Evolutionary conservation across 2,888 invertebrate genomes (phyloP).

Genomic region (Eupeodes luniger): DNA sequence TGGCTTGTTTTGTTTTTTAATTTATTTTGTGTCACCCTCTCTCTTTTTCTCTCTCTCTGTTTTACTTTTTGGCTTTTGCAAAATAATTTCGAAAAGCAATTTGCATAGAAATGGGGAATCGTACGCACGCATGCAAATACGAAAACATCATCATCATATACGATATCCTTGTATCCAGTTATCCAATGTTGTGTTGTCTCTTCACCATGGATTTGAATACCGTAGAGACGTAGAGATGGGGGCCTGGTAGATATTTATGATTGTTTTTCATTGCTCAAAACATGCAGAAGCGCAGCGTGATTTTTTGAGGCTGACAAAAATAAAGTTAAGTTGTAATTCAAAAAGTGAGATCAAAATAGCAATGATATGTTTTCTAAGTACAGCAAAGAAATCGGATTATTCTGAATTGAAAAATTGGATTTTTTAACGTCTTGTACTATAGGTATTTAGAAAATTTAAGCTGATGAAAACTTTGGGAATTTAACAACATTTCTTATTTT

Average conservation of each 20-base stretch:
- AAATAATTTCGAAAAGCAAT: constrained; percentile 73
- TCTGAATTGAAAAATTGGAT: neutral
- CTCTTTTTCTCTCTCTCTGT: neutral
- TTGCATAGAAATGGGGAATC: constrained; percentile 72
- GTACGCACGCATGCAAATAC: constrained; percentile 39
- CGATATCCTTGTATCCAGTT: neutral
- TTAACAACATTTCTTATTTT: no score
- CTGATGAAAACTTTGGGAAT: neutral
- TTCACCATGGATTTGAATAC: neutral
- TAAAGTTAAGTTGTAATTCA: constrained; percentile 45
- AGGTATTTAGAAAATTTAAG: neutral
- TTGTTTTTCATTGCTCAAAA: constrained; percentile 8
- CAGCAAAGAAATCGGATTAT: neutral
- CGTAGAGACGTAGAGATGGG: neutral
- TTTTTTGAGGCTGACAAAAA: constrained; percentile 34
- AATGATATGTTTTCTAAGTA: neutral
- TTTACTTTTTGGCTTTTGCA: constrained; percentile 52
- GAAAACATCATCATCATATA: neutral
- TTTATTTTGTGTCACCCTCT: constrained; percentile 12
- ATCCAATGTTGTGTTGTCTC: neutral
- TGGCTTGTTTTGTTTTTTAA: constrained; percentile 17
- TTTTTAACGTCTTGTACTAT: neutral
- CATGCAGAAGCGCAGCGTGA: constrained; percentile 46
- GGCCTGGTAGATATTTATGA: neutral
- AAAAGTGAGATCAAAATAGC: neutral